Evolutionary conservation across 2,113 vertebrate species (phyloP), one percentile per base, ranked within the genome.

Genomic region (Atrichornis clamosus): DNA sequence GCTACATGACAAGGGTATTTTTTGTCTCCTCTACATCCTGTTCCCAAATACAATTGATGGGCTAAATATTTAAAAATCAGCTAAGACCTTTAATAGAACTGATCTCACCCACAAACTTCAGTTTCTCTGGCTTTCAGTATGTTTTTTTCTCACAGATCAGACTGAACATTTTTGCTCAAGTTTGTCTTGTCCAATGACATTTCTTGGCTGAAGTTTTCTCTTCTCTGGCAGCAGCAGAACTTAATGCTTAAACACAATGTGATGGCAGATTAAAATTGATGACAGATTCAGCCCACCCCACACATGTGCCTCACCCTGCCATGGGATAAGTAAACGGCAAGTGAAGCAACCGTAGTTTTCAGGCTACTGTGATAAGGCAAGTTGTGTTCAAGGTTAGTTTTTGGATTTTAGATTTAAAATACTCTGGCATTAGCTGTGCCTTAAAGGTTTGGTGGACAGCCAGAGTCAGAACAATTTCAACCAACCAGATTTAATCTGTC

Each of bases 181-280:
- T 90, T 81, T 88, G 30, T 83, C 78, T 80, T 84, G 59, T 77
- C 46, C 91, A 63, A 33, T 77, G 75, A 84, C n/a, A 92, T 74
- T 90, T 93, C 75, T 96, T 93, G 93, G 72, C 87, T 93, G 69
- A 85, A 75, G n/a, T 87, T 94, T 82, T 46, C 35, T 88, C 24
- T 75, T 76, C 70, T 69, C 69, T 96, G 94, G 53, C 69, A 95
- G 69, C 59, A 83, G 63, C 67, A 93, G 82, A 83, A 67, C 63
- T 65, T 90, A 59, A 77, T 77, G 42, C 59, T 84, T 39, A 35
- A 90, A 84, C 15, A 74, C 76, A 90, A 6, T 47, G 60, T 67
- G 79, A 84, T 84, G 83, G 59, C 75, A 92, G 67, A 97, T 85
- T 73, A 87, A 80, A 92, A 90, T 7, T 49, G 67, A 80, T 73